Evolutionary conservation across 2,888 invertebrate genomes (phyloP), one percentile per base, ranked within the genome.

Genomic region (Platycheirus rosarum): DNA sequence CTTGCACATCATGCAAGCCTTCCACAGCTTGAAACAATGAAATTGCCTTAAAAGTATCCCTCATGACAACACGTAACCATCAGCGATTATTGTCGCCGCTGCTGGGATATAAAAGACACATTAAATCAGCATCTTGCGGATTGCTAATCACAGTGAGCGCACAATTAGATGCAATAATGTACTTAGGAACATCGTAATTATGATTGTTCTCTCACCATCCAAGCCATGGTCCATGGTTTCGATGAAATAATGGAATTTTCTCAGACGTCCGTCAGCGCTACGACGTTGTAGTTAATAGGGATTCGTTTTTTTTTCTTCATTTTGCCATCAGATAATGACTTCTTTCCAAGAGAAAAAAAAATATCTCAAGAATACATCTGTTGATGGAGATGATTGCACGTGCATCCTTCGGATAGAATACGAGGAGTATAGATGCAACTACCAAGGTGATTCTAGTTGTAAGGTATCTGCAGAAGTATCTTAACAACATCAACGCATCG

Each of bases 321-420:
- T 11, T n/a, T n/a, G n/a, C n/a, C 26, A 29, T 35, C 13, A 42
- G 68, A 37, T 68, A 75, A 68, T 69, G 53, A 46, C 46, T 14
- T 60, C 32, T 29, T 1, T 16, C n/a, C n/a, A n/a, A n/a, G n/a
- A n/a, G n/a, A n/a, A 44, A 4, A 8, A 57, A 11, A 7, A 42
- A 42, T 26, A 16, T 6, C 8, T 6, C 26, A 35, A 20, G 35
- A 44, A 32, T 53, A 26, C 40, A 70, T 55, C 65, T 51, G 55
- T 4, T 48, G 42, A 23, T 66, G 57, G 35, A 60, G 49, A 60
- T 60, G 37, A 75, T 75, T 76, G 48, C 69, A 77, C 70, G 63
- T 77, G 71, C 65, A 77, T 65, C 62, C 14, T 51, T 42, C 16
- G 42, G 42, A 29, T 35, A 16, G 32, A 20, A 6, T 14, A 44